Conservation (phyloP, 2,797 vertebrate genomes). For the Sebastes diploproa region DNA sequence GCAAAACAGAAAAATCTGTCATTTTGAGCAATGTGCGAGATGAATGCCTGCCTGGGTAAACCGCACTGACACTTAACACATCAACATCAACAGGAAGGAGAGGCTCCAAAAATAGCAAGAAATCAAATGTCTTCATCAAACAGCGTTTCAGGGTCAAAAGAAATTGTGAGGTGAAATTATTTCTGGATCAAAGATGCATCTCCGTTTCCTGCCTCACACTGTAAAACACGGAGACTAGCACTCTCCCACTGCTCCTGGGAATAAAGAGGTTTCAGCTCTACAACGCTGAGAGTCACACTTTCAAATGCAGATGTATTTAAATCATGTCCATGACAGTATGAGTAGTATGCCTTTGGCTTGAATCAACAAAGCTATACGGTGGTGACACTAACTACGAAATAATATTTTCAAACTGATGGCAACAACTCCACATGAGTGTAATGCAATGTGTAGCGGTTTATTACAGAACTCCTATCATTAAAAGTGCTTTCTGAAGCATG, state of each 20-base stretch:
- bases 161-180: slow-evolving; percentile 29
- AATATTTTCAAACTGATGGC: slow-evolving; percentile 10
- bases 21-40: slow-evolving; percentile 46
- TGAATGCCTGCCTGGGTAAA: slow-evolving; percentile 29
- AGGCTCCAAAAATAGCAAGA: slow-evolving; percentile 47
- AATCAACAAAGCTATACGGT: not conserved
- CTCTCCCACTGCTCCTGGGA: not conserved
- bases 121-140: slow-evolving; percentile 39
- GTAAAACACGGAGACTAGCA: not conserved
- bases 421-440: slow-evolving; percentile 5
- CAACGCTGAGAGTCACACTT: not conserved
- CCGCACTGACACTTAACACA: slow-evolving; percentile 25
- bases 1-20: slow-evolving; percentile 40
- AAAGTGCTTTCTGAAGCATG: slow-evolving; percentile 50
- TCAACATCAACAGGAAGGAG: slow-evolving; percentile 40
- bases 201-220: not conserved
- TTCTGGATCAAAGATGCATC: slow-evolving; percentile 40
- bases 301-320: slow-evolving; percentile 2
- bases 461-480: slow-evolving; percentile 35
- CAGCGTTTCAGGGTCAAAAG: slow-evolving; percentile 28
- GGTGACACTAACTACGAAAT: slow-evolving; percentile 5
- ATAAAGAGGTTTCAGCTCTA: not conserved
- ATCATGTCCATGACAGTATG: not conserved
- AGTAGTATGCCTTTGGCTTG: not conserved
- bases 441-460: slow-evolving; percentile 15